A percentile compares a stretch with the other conserved stretches of the same genome.
Conservation (phyloP, 2,888 invertebrate species). For the Hymenopus coronatus region DNA sequence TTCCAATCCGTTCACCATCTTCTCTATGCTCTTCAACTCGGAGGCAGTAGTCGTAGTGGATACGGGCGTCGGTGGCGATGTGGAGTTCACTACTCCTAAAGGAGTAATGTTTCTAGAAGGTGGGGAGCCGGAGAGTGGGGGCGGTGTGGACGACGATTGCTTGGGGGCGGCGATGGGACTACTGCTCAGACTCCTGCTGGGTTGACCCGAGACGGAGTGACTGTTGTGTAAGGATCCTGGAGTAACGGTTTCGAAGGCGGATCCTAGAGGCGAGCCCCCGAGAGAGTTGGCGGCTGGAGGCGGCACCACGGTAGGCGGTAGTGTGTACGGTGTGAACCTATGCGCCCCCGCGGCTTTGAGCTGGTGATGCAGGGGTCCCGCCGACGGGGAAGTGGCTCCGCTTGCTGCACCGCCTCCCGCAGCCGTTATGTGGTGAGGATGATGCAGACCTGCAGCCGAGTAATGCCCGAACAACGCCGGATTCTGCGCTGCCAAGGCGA, state of each 20-base stretch:
- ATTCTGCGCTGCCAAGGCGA: slow-evolving; percentile 84
- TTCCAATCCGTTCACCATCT: slow-evolving; percentile 95
- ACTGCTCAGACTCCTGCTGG: slow-evolving; percentile 35
- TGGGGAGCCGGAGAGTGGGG: slow-evolving; percentile 34
- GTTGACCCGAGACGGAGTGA: slow-evolving; percentile 58
- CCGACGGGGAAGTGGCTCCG: slow-evolving; percentile 48
- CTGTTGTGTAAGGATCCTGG: slow-evolving; percentile 58
- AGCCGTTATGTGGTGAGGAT: slow-evolving; percentile 40
- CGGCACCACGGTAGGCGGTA: slow-evolving; percentile 54
- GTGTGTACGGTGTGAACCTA: slow-evolving; percentile 85
- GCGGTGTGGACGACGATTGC: slow-evolving; percentile 25
- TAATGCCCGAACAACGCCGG: slow-evolving; percentile 67
- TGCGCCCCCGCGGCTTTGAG: slow-evolving; percentile 66
- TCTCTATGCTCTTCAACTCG: slow-evolving; percentile 93
- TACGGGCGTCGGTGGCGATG: slow-evolving; percentile 42
- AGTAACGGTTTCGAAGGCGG: slow-evolving; percentile 87
- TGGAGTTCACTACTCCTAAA: slow-evolving; percentile 43
- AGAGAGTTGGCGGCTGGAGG: slow-evolving; percentile 48
- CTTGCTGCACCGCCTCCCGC: slow-evolving; percentile 52
- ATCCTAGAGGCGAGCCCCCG: slow-evolving; percentile 63
- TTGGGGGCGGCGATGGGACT: slow-evolving; percentile 28
- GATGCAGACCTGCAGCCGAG: slow-evolving; percentile 35
- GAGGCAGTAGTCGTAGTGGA: slow-evolving; percentile 57
- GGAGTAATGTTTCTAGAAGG: slow-evolving; percentile 46
- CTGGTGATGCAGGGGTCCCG: slow-evolving; percentile 49